Conservation (phyloP, 2,113 vertebrate species). For the Pitta sordida region DNA sequence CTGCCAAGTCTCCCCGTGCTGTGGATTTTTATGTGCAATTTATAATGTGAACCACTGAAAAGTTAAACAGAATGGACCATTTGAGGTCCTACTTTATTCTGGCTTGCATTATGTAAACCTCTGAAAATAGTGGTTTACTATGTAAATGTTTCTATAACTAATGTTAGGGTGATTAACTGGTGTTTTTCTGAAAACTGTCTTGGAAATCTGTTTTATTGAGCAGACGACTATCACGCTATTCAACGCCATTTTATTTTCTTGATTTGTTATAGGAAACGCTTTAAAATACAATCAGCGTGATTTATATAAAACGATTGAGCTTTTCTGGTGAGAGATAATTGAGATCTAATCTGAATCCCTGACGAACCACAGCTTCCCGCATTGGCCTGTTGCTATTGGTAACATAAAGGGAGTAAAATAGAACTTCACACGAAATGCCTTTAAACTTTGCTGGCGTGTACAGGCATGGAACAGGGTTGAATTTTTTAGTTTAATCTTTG, state of each 20-base stretch:
- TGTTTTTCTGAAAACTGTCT: constrained; percentile 20
- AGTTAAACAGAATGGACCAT: not conserved
- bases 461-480: constrained; percentile 71
- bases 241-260: constrained; percentile 1
- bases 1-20: not conserved
- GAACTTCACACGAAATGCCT: constrained; percentile 71
- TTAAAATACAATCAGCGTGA: constrained; percentile 58
- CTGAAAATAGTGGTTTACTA: constrained; percentile 58
- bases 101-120: constrained; percentile 42
- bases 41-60: not conserved
- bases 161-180: constrained; percentile 34
- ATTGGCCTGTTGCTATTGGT: constrained; percentile 77
- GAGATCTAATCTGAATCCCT: constrained; percentile 70
- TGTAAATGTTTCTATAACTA: constrained; percentile 49
- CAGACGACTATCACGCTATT: constrained; percentile 6
- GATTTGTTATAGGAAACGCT: constrained; percentile 58
- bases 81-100: not conserved
- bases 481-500: constrained; percentile 29
- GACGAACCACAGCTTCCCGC: constrained; percentile 73
- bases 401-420: constrained; percentile 71
- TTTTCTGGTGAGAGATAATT: constrained; percentile 64
- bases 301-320: constrained; percentile 61
- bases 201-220: constrained; percentile 49
- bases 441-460: constrained; percentile 80
- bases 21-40: not conserved